These are phyloP conservation scores for Verasper variegatus DNA, from an alignment of 2,113 vertebrate genomes.

Conservation along the genomic window DNA sequence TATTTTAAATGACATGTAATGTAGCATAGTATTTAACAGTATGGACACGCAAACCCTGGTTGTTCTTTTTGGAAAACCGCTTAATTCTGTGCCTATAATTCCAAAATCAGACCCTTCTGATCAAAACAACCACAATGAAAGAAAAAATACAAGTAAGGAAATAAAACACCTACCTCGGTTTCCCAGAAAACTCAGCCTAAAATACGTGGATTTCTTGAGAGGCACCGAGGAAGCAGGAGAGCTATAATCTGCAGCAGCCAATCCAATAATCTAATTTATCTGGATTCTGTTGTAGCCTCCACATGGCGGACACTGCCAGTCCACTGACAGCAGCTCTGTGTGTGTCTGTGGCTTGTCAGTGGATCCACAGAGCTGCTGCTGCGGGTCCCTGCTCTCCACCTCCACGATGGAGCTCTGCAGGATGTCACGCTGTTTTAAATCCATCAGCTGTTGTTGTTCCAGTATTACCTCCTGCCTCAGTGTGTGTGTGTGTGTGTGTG, in stretches of 20 bases:
- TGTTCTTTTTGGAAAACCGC: too few species aligned
- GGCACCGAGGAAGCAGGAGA: slow-evolving; percentile 52
- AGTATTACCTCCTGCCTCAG: too few species aligned
- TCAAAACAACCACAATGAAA: background rate
- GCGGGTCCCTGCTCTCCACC: too few species aligned
- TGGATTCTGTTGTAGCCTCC: slow-evolving; percentile 62
- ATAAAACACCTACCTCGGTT: slow-evolving; percentile 67
- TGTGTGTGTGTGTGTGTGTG: too few species aligned
- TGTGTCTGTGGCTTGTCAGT: background rate
- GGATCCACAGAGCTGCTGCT: background rate
- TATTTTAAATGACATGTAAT: background rate
- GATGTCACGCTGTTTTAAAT: too few species aligned
- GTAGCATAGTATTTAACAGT: background rate
- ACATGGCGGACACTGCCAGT: slow-evolving; percentile 29
- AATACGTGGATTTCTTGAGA: slow-evolving; percentile 53
- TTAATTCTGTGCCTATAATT: background rate
- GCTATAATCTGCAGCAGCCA: slow-evolving; percentile 79
- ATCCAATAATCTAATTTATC: slow-evolving; percentile 84
- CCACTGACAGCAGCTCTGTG: slow-evolving; percentile 4
- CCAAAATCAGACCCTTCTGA: background rate
- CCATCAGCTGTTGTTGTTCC: too few species aligned
- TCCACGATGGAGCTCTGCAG: too few species aligned
- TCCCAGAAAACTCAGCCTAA: slow-evolving; percentile 23
- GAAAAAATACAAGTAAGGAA: background rate
- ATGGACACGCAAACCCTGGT: background rate